A percentile compares a stretch with the other conserved stretches of the same genome.
Conservation (phyloP, 2,113 vertebrate genomes). For the Dromas ardeola region DNA sequence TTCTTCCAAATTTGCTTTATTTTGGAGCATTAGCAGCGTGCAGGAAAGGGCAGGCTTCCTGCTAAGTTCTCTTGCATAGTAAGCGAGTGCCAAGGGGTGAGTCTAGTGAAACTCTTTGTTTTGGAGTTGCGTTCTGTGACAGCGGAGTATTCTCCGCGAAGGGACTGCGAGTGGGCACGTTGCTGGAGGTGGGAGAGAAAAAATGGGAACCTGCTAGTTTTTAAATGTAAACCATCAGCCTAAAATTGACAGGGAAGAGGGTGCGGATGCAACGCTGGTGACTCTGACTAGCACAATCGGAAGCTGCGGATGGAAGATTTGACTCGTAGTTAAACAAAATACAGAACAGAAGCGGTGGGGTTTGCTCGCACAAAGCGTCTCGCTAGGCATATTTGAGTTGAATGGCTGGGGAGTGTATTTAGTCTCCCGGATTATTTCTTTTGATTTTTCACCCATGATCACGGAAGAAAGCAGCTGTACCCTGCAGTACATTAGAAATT, state of each 20-base stretch:
- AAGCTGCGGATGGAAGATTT: background rate
- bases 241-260: background rate
- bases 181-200: background rate
- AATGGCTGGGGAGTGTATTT: constrained; percentile 5
- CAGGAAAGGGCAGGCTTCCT: background rate
- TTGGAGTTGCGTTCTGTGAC: background rate
- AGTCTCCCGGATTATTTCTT: constrained; percentile 35
- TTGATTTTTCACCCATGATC: constrained; percentile 25
- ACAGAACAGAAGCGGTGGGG: background rate
- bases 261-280: background rate
- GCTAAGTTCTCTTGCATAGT: background rate
- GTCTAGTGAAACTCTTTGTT: constrained; percentile 4
- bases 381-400: background rate
- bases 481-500: background rate
- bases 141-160: background rate
- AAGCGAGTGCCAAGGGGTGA: background rate
- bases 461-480: background rate
- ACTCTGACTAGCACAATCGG: fast-evolving
- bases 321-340: background rate
- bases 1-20: background rate
- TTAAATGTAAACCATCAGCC: background rate
- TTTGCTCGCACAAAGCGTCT: background rate
- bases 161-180: background rate
- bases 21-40: background rate
- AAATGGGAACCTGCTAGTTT: background rate